Evolutionary conservation across 1,140 invertebrate genomes (phyloP).

Genomic region (Macrosteles quadrilineatus): DNA sequence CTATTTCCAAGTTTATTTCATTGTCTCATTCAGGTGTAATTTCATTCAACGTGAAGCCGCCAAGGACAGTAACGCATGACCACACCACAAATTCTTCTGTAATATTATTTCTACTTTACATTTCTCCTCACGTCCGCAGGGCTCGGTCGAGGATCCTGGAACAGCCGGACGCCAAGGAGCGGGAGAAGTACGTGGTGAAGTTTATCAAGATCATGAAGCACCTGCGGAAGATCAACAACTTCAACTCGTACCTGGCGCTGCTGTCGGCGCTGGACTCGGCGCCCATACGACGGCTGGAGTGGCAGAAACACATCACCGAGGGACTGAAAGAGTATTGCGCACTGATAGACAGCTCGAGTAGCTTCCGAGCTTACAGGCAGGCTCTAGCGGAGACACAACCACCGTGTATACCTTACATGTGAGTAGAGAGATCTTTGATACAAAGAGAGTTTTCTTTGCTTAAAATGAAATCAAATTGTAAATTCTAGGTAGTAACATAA

Average conservation of each 20-base stretch:
- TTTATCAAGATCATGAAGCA: conserved; percentile 99
- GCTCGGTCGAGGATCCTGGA: conserved; percentile 77
- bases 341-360: conserved; percentile 94
- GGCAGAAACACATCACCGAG: conserved; percentile 92
- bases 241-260: conserved; percentile 96
- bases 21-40: no score
- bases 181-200: conserved; percentile 95
- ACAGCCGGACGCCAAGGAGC: conserved; percentile 83
- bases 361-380: conserved; percentile 92
- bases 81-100: no score
- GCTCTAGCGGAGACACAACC: conserved; percentile 92
- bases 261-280: conserved; percentile 96
- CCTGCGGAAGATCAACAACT: conserved; percentile 96
- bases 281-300: conserved; percentile 91
- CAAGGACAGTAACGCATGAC: no score
- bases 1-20: no score
- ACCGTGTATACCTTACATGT: conserved; percentile 99
- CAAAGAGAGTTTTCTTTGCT: no score
- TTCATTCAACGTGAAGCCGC: no score
- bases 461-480: no score
- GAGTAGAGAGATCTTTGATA: conserved; percentile 55
- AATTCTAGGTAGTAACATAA: no score
- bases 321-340: conserved; percentile 91
- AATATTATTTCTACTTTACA: no score
- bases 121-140: no score